A percentile compares a stretch with the other conserved stretches of the same genome.
These are phyloP conservation scores for Natator depressus DNA, from an alignment of 2,113 vertebrate species.

Conservation along the genomic window DNA sequence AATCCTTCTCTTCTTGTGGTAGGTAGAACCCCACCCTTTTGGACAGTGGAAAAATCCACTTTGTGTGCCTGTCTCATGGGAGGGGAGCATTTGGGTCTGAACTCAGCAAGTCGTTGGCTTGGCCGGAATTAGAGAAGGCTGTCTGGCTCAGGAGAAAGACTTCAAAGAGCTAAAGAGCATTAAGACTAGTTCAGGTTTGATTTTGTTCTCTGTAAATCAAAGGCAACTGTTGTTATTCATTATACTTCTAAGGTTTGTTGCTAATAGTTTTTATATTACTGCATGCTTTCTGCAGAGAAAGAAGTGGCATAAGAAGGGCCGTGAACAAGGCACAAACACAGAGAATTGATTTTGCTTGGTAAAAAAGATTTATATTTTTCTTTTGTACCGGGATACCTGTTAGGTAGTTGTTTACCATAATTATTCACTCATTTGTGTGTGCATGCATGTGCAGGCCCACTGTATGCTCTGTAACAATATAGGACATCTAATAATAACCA, in stretches of 20 bases:
- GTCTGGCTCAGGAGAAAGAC: background rate
- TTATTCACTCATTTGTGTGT: background rate
- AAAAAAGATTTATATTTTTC: conserved; percentile 25
- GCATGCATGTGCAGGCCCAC: background rate
- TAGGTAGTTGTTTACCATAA: conserved; percentile 37
- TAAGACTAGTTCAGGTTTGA: background rate
- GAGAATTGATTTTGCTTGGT: conserved; percentile 46
- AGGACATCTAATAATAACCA: conserved; percentile 40
- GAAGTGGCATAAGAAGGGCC: background rate
- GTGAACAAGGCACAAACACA: background rate
- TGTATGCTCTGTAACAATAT: background rate
- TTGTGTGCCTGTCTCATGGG: background rate
- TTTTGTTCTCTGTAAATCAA: conserved; percentile 18
- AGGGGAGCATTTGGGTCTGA: background rate
- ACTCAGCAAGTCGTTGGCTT: background rate
- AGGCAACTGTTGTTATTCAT: background rate
- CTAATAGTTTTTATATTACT: conserved; percentile 24
- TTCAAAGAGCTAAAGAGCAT: conserved; percentile 15
- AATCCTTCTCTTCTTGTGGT: background rate
- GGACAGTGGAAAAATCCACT: background rate
- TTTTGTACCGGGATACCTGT: conserved; percentile 23
- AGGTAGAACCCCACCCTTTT: background rate
- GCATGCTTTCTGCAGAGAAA: background rate
- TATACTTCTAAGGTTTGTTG: background rate
- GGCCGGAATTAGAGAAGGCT: background rate